Base-by-base conservation (phyloP, 2,888 invertebrate genomes). In the Drosophila tanythrix region DNA sequence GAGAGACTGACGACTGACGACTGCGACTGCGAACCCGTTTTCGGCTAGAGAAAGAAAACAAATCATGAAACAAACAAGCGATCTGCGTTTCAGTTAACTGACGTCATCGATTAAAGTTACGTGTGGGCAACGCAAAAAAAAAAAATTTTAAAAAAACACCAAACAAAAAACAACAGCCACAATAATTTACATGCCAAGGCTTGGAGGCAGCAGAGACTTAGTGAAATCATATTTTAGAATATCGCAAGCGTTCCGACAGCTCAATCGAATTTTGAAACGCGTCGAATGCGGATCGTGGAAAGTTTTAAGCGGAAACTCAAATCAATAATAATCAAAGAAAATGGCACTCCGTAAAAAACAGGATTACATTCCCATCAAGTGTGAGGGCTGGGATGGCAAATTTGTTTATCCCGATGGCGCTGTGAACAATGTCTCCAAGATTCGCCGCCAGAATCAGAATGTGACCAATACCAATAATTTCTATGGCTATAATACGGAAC, bases 361-460 rank as follows among this genome's bases (percentile, higher is more conserved):
- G 67, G 93, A 93, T 10, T 92, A 93, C 52, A 92, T 93, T 65
- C 93, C 92, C 63, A 93, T 93, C 68, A 93, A 93, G 78, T 92
- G 92, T 71, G 93, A 93, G 79, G 93, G 93, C 50, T 93, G 93
- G 93, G 92, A 93, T 79, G 93, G 93, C 3, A 92, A 91, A 74
- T 93, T 93, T 63, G 73, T 89, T 1, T 92, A 91, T 72, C 85
- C 85, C 36, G 83, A 84, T n/a, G 92, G 92, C 2, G 78, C 88
- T 7, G 79, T 90, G 2, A 92, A 92, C 58, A 90, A 92, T 48
- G 92, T 92, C 2, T 92, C 92, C 21, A 91, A 91, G 81, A 87
- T 92, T 46, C 92, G 92, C 1, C 91, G 92, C 11, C 89, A 92
- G 36, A 93, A 93, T 77, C 92, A 92, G 62, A 91, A 91, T 69